These are phyloP conservation scores for Drosophila helvetica DNA, from an alignment of 2,888 invertebrate genomes.

Conservation along the genomic window DNA sequence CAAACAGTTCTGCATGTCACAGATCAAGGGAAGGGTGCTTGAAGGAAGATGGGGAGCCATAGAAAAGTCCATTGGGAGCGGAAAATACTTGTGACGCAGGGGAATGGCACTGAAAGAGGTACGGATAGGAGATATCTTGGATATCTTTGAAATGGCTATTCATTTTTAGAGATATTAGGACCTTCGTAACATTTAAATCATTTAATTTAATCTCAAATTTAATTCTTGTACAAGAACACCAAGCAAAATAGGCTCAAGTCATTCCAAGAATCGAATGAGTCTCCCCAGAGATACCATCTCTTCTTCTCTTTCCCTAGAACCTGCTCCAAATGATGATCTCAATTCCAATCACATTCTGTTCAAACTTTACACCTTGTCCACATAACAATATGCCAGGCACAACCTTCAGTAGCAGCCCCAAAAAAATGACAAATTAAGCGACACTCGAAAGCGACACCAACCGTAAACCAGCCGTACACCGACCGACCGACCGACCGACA, in stretches of 20 bases:
- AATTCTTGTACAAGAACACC: no score
- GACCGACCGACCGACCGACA: constrained; percentile 33
- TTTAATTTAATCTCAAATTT: no score
- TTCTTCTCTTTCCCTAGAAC: neutral
- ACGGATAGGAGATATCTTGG: neutral
- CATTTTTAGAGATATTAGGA: neutral
- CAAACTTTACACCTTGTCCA: constrained; percentile 32
- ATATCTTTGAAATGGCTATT: no score
- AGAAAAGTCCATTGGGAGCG: no score
- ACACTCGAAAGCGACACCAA: constrained; percentile 45
- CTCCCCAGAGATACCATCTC: neutral
- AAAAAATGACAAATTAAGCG: constrained; percentile 36
- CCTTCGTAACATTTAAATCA: no score
- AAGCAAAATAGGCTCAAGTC: no score
- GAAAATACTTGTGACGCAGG: neutral
- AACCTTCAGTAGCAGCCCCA: neutral
- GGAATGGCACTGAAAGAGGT: neutral
- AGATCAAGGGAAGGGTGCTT: constrained; percentile 26
- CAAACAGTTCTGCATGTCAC: constrained; percentile 28
- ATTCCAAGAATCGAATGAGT: neutral
- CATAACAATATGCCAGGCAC: constrained; percentile 12
- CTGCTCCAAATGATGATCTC: neutral
- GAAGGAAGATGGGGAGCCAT: neutral
- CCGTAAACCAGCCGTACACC: no score
- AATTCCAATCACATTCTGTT: constrained; percentile 10